phyloP scores from a whole-genome alignment of 1,140 invertebrate genomes.

The Bombus difficillimus region DNA sequence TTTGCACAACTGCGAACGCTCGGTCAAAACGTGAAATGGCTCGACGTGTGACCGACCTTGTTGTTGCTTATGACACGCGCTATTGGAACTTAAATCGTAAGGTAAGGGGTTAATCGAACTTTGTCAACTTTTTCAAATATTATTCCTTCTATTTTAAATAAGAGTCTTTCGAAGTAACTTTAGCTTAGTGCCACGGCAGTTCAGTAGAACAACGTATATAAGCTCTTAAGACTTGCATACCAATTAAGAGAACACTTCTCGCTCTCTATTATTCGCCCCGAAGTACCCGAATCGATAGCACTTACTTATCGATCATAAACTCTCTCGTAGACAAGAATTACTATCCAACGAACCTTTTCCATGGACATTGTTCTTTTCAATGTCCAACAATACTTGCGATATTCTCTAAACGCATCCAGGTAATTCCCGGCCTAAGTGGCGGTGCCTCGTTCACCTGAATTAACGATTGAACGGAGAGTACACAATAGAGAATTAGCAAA shows the following conservation, averaged over 20 bases:
- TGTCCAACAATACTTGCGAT: slow-evolving; percentile 15
- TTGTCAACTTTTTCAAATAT: neutral
- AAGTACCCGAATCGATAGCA: slow-evolving; percentile 64
- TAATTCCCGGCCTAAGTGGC: slow-evolving; percentile 69
- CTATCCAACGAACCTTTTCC: slow-evolving; percentile 42
- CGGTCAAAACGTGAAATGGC: no score
- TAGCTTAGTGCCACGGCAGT: slow-evolving; percentile 51
- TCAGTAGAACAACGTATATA: slow-evolving; percentile 59
- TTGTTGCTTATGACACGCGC: no score
- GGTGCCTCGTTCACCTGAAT: slow-evolving; percentile 55
- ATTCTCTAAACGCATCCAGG: slow-evolving; percentile 66
- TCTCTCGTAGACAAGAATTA: slow-evolving; percentile 56
- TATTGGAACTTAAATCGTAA: no score
- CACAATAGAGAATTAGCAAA: neutral
- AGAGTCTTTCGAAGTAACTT: slow-evolving; percentile 60
- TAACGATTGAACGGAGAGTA: neutral
- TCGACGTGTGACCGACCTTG: no score
- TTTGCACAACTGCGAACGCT: no score
- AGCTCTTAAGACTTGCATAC: slow-evolving; percentile 67
- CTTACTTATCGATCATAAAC: slow-evolving; percentile 65
- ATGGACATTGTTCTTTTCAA: slow-evolving; percentile 44
- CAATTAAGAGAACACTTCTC: slow-evolving; percentile 65
- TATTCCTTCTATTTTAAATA: neutral
- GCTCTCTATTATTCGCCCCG: slow-evolving; percentile 58
- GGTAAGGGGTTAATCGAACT: slow-evolving; percentile 2